Base-by-base conservation (phyloP, 2,797 vertebrate species). In the Falco novaeseelandiae region DNA sequence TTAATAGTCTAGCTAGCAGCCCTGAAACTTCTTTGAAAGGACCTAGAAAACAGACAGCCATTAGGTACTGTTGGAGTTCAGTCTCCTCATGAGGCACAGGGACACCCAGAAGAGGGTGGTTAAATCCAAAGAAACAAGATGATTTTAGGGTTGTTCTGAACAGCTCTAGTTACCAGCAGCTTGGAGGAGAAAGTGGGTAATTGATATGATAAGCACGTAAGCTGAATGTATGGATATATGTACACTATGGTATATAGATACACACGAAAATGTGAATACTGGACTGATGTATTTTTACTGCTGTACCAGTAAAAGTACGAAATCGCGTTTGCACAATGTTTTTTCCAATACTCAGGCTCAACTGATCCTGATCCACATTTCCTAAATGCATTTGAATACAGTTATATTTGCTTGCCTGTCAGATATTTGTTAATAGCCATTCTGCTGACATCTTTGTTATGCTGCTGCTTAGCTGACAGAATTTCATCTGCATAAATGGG, bases 401-500 rank as follows among this genome's bases (percentile, higher is more conserved):
- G 77, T 81, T 72, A 26, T 90, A 92, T 97, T 89, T 97, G 83
- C 96, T 96, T 89, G 92, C 90, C 89, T 97, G 95, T 90, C 95
- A 93, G 90, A 51, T 97, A 87, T 96, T 97, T 97, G 97, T 96
- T 98, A 97, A 95, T 97, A 98, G 96, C 94, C 90, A 70, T 90
- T 91, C 80, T 79, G 92, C 96, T 98, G 97, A 97, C 97, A 96
- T 97, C 97, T 96, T 90, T 93, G 95, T 96, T 97, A 93, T 40
- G 81, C 92, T 94, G 96, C 96, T 90, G 87, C 95, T 95, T 95
- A 96, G 93, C 96, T 98, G 97, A 97, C 98, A 98, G 98, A 97
- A 98, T 98, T 98, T 98, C 93, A 97, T 98, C 98, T 98, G 97
- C 98, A 98, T 98, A 98, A 98, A 98, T 96, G 97, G 97, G 96